A percentile compares a stretch with the other conserved stretches of the same genome.
phyloP scores from a whole-genome alignment of 2,888 invertebrate species.

The Meliscaeva auricollis region DNA sequence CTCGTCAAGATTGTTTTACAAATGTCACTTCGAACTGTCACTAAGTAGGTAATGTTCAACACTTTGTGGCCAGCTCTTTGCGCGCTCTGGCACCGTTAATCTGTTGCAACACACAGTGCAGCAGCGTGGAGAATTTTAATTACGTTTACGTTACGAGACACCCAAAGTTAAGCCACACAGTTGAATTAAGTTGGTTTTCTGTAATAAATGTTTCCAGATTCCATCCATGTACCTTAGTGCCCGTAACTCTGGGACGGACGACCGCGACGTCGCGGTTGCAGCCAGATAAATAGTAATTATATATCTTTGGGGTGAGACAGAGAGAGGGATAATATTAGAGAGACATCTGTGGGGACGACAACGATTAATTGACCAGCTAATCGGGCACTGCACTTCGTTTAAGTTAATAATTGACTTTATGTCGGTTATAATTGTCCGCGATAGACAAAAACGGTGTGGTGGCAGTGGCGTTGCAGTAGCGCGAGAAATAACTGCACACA shows the following conservation, averaged over 20 bases:
- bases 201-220: constrained; percentile 58
- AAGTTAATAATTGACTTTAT: constrained; percentile 74
- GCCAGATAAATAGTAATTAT: constrained; percentile 39
- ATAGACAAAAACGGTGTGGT: constrained; percentile 61
- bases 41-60: constrained; percentile 38
- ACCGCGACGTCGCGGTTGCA: not conserved
- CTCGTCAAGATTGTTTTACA: constrained; percentile 51
- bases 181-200: constrained; percentile 50
- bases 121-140: constrained; percentile 54
- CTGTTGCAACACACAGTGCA: constrained; percentile 38
- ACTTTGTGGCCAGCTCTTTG: not conserved
- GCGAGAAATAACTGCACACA: constrained; percentile 36
- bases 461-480: constrained; percentile 19
- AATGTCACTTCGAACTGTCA: constrained; percentile 57
- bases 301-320: constrained; percentile 20
- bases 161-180: constrained; percentile 31
- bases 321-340: constrained; percentile 36
- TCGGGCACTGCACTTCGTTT: constrained; percentile 68
- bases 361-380: constrained; percentile 72
- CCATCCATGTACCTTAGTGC: constrained; percentile 16
- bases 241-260: constrained; percentile 13
- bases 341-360: constrained; percentile 66
- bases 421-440: constrained; percentile 66
- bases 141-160: constrained; percentile 17
- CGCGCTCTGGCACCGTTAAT: constrained; percentile 18